phyloP scores from a whole-genome alignment of 2,888 invertebrate genomes.

The Neelides folsomi region DNA sequence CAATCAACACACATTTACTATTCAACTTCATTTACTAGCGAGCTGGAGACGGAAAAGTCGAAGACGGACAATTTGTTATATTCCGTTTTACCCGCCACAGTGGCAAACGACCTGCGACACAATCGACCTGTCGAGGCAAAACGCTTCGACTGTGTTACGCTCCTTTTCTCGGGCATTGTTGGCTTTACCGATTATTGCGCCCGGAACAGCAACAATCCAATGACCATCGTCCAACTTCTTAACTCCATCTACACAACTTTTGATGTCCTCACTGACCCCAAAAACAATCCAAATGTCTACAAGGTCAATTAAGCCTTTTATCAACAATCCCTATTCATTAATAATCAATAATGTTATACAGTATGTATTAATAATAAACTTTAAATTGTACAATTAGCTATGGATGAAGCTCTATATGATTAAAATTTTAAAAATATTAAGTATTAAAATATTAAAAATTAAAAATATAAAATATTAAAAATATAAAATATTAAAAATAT shows the following conservation, averaged over 20 bases:
- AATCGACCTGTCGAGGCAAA: conserved; percentile 77
- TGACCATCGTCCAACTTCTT: conserved; percentile 88
- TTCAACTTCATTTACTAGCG: conserved; percentile 40
- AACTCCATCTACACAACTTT: conserved; percentile 88
- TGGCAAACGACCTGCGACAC: conserved; percentile 87
- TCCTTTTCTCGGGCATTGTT: conserved; percentile 86
- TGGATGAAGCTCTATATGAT: too few species aligned
- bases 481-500: too few species aligned
- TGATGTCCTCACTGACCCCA: conserved; percentile 83
- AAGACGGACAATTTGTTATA: conserved; percentile 89
- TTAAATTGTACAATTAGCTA: too few species aligned
- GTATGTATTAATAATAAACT: too few species aligned
- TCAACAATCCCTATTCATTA: too few species aligned
- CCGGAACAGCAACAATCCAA: conserved; percentile 78
- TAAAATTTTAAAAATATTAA: too few species aligned
- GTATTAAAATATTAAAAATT: too few species aligned
- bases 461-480: too few species aligned
- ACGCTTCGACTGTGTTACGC: conserved; percentile 77
- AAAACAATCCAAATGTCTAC: conserved; percentile 82
- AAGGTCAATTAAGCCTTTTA: conserved; percentile 50
- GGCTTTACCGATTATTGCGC: conserved; percentile 86
- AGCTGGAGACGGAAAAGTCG: conserved; percentile 84
- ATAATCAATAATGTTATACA: too few species aligned
- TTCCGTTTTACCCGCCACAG: conserved; percentile 83
- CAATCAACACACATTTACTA: not conserved